Base-by-base conservation (phyloP, 2,888 invertebrate species). In the Glyphotaelius pellucidus region DNA sequence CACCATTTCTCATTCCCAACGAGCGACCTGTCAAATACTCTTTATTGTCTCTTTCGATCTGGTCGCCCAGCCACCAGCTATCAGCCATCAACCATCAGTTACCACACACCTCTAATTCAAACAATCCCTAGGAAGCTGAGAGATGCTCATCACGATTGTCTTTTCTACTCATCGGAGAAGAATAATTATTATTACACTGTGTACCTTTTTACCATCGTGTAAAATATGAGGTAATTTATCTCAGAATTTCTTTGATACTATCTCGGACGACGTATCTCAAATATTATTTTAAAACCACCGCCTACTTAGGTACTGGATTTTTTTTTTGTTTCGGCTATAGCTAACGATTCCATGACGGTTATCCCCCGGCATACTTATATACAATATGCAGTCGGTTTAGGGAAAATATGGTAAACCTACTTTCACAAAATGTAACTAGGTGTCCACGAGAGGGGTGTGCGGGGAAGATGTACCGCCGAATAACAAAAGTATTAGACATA, bases 1-100 rank as follows among this genome's bases (percentile, higher is more conserved):
- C 84, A 52, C 52, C 90, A 83, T 90, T 90, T 90, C 52, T 90
- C 90, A 90, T 84, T 84, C 85, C 32, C 90, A 52, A 90, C 19
- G 52, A 84, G 31, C 12, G 32, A 31, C 30, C 90, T 90, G 90
- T 90, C 90, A 90, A 90, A 84, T 32, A 84, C 35, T 30, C 30
- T 84, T 84, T 67, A 90, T 90, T 67, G 67, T 90, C 25, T 80
- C 52, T n/a, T 35, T 35, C 32, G n/a, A 89, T 79, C 89, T 89
- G 30, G 32, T 84, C 84, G 25, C 84, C 42, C 42, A 42, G 42
- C 42, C 42, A 42, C 12, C 67, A 67, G 67, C 67, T 25, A 25
- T 9, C 52, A 52, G 42, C 2, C 47, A 47, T 0, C 47, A 47
- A 15, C 7, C 19, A 19, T 0, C 67, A 67, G 79, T 80, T 79